Base-by-base conservation (phyloP, 2,797 vertebrate species). In the Gymnothorax javanicus region DNA sequence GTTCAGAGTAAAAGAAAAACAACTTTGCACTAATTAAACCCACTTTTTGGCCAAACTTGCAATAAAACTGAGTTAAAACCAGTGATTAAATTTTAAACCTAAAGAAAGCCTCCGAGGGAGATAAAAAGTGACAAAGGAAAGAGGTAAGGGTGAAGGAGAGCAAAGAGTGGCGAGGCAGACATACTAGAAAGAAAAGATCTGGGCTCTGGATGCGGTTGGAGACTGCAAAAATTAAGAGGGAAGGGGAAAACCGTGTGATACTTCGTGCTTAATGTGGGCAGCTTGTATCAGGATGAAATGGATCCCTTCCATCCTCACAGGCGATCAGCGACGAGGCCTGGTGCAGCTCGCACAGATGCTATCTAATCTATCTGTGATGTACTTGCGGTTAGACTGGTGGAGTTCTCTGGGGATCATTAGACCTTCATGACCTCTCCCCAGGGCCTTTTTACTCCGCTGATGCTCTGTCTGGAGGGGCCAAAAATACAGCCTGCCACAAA, bases 321-420 rank as follows among this genome's bases (percentile, higher is more conserved):
- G 90, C 43, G 88, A 86, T 77, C 54, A 33, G 33, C 79, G 0
- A 25, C 85, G 86, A 88, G 58, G 89, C 89, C 91, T 91, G 93
- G 81, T 94, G 95, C 87, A 95, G 96, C 94, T 94, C 95, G 93
- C 90, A 91, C 93, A 94, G 94, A 94, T 83, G 93, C 92, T 95
- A 97, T 96, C 95, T 95, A 96, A 97, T 97, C 95, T 67, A 93
- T 94, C 94, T 92, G 92, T 95, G 94, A 96, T 96, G 96, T 96
- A 94, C 93, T 95, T 97, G 96, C 94, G 97, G 96, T 97, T 95
- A 94, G 95, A 94, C 92, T 93, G 93, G 95, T 95, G 95, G 94
- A 95, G 93, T 93, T 93, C 95, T 96, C 95, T 87, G 4, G 96
- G 94, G 96, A 95, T 93, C 92, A 92, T 89, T 93, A 94, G 92